A percentile compares a stretch with the other conserved stretches of the same genome.
phyloP scores from a whole-genome alignment of 2,113 vertebrate genomes.

The Glaucidium brasilianum region DNA sequence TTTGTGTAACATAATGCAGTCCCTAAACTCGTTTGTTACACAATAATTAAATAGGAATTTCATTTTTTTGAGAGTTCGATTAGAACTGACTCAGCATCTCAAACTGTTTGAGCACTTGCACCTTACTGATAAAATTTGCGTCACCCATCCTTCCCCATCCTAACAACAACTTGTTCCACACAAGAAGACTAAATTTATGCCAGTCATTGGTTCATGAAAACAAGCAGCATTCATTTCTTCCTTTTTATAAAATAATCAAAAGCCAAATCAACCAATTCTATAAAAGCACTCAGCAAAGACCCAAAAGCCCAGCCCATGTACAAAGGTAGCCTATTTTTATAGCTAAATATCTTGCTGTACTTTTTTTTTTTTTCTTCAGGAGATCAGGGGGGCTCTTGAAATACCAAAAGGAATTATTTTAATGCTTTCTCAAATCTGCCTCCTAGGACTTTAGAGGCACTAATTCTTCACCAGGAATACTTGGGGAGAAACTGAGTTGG shows the following conservation, averaged over 20 bases:
- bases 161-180: background rate
- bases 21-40: background rate
- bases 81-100: background rate
- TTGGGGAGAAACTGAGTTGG: background rate
- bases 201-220: background rate
- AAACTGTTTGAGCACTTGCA: background rate
- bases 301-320: background rate
- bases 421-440: conserved; percentile 13
- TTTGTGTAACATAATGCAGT: background rate
- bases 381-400: background rate
- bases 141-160: background rate
- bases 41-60: background rate
- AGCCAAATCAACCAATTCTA: background rate
- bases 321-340: background rate
- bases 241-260: background rate
- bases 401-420: conserved; percentile 3
- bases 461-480: background rate
- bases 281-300: background rate
- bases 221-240: background rate
- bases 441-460: background rate
- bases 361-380: background rate
- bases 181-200: background rate
- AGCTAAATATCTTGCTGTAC: background rate
- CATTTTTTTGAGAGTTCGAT: background rate
- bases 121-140: background rate